Conservation (phyloP, 2,888 invertebrate species). For the Mythimna lalbum region DNA sequence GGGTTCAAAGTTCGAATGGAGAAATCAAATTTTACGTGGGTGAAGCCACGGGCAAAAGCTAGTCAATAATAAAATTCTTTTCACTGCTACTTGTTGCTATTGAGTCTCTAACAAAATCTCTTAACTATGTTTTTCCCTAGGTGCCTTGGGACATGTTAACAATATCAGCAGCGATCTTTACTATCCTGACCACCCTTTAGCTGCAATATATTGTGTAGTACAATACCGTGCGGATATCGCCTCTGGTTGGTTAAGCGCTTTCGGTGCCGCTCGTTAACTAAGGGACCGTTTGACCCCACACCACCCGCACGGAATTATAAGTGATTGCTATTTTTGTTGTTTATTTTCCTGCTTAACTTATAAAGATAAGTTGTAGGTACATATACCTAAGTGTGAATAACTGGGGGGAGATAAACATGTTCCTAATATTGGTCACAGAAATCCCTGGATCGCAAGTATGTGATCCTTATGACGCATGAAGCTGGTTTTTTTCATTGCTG, state of each 20-base stretch:
- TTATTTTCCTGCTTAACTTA: slow-evolving; percentile 35
- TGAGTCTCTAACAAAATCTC: not conserved
- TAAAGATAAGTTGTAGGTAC: not conserved
- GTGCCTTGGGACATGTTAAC: slow-evolving; percentile 1
- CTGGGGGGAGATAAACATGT: too few species aligned
- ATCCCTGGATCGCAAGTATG: not conserved
- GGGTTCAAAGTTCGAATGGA: too few species aligned
- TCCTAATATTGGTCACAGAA: too few species aligned
- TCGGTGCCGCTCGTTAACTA: slow-evolving; percentile 49
- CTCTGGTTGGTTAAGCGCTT: slow-evolving; percentile 51
- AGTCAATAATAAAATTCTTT: not conserved
- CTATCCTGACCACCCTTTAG: slow-evolving; percentile 4
- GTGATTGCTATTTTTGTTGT: slow-evolving; percentile 28
- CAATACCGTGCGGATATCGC: slow-evolving; percentile 27
- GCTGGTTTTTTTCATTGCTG: not conserved
- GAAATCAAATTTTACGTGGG: too few species aligned
- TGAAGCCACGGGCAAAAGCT: too few species aligned
- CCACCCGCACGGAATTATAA: slow-evolving; percentile 53
- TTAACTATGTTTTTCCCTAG: not conserved
- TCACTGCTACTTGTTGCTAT: slow-evolving; percentile 3
- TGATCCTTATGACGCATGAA: not conserved
- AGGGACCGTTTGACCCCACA: slow-evolving; percentile 42
- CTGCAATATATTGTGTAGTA: slow-evolving; percentile 24
- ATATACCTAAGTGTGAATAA: not conserved
- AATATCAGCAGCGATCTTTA: slow-evolving; percentile 22